Evolutionary conservation across 2,113 vertebrate genomes (phyloP).

Genomic region (Tragulus kanchil): DNA sequence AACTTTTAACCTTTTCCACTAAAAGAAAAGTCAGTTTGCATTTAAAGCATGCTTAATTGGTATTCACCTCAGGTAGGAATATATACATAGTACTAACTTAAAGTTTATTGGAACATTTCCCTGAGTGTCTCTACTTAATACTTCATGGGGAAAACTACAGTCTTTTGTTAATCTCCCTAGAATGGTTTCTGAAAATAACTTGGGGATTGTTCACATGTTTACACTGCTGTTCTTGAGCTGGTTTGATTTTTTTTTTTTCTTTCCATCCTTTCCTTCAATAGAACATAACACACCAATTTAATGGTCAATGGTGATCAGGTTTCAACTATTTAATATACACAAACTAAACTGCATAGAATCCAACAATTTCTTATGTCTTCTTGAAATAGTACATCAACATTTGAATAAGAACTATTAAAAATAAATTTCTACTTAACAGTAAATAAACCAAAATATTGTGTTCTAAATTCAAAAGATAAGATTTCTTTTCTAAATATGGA

Average conservation of each 20-base stretch:
- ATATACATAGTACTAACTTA: neutral
- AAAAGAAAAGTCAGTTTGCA: neutral
- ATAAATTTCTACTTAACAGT: neutral
- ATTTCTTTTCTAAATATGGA: slow-evolving; percentile 64
- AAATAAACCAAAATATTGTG: neutral
- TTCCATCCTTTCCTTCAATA: neutral
- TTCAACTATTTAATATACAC: neutral
- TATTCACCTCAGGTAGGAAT: neutral
- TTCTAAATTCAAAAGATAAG: neutral
- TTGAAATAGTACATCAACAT: neutral
- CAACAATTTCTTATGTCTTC: neutral
- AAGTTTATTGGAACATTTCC: slow-evolving; percentile 6
- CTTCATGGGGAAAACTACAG: neutral
- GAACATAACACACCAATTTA: neutral
- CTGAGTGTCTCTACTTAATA: neutral
- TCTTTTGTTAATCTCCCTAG: slow-evolving; percentile 49
- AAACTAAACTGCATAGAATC: neutral
- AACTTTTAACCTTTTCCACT: neutral
- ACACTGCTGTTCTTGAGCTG: neutral
- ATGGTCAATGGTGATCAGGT: neutral
- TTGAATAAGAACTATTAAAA: neutral
- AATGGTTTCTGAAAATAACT: slow-evolving; percentile 68
- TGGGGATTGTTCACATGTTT: neutral
- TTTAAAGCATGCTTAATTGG: neutral
- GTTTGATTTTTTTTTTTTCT: slow-evolving; percentile 23